Evolutionary conservation across 2,797 vertebrate genomes (phyloP), one percentile per base, ranked within the genome.

Genomic region (Esox masquinongy): DNA sequence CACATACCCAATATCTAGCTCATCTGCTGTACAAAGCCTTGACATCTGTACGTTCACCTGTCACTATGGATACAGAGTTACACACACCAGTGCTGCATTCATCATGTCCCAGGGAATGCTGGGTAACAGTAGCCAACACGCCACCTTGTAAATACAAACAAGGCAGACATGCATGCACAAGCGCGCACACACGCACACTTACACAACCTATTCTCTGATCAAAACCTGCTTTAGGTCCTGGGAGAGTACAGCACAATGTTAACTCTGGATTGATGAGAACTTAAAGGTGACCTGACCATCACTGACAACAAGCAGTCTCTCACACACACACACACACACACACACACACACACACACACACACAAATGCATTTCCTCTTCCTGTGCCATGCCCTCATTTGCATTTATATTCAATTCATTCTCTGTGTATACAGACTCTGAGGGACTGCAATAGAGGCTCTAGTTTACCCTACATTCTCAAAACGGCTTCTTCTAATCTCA

Each of bases 1-100:
- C 85, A 90, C 74, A 85, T 87, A 90, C 90, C 14, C 89, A 83
- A 78, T 82, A 83, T 83, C 87, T 83, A 89, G 86, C 90, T 90
- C 11, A 47, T 47, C 9, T 85, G 88, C 88, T 88, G 85, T 89
- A 85, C 75, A 47, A 73, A 86, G 77, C 79, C 77, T 87, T 85
- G 87, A 89, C 88, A 86, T 88, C 81, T 82, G 81, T 80, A 83
- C 87, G 85, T 91, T 91, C 89, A 90, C 73, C 88, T 68, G 82
- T 92, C 82, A 67, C 89, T 86, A 90, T 93, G 86, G 92, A 92
- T 89, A 83, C 82, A 77, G 85, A 84, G 84, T 82, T 73, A 73
- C 88, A 70, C 88, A 84, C 85, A 76, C 74, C 73, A 47, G 43
- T 47, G 43, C 82, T n/a, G 53, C 7, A 22, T 56, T 59, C 47